phyloP scores from a whole-genome alignment of 2,113 vertebrate species.

The Opisthocomus hoazin region DNA sequence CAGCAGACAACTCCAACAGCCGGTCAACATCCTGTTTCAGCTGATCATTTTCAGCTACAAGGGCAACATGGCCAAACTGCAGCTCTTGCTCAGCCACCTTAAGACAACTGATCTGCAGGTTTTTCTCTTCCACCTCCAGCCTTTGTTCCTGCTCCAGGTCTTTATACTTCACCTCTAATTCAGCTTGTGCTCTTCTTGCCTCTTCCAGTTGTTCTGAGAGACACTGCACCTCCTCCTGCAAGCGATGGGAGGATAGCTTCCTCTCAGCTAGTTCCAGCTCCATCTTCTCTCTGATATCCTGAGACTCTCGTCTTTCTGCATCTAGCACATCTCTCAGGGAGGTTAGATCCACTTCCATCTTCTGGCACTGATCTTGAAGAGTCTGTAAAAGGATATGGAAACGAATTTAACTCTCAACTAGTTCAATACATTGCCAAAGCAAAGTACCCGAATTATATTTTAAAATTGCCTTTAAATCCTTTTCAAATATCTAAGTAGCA shows the following conservation, averaged over 20 bases:
- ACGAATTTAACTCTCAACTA: neutral
- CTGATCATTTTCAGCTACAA: conserved; percentile 16
- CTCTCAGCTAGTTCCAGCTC: conserved; percentile 71
- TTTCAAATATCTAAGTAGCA: neutral
- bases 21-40: neutral
- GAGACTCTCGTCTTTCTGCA: conserved; percentile 63
- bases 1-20: neutral
- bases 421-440: neutral
- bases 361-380: conserved; percentile 79
- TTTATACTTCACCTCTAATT: conserved; percentile 60
- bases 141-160: conserved; percentile 57
- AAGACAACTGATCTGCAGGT: conserved; percentile 22
- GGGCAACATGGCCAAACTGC: neutral
- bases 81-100: conserved; percentile 41
- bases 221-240: conserved; percentile 69
- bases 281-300: conserved; percentile 42
- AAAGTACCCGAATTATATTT: neutral
- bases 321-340: conserved; percentile 64
- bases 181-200: conserved; percentile 42
- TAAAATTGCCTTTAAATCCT: neutral
- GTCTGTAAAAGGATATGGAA: conserved; percentile 64
- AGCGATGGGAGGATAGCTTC: conserved; percentile 30
- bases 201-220: conserved; percentile 67
- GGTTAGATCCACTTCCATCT: conserved; percentile 78
- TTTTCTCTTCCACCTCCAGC: conserved; percentile 60